Evolutionary conservation across 2,113 vertebrate genomes (phyloP), one percentile per base, ranked within the genome.

Genomic region (Tautogolabrus adspersus): DNA sequence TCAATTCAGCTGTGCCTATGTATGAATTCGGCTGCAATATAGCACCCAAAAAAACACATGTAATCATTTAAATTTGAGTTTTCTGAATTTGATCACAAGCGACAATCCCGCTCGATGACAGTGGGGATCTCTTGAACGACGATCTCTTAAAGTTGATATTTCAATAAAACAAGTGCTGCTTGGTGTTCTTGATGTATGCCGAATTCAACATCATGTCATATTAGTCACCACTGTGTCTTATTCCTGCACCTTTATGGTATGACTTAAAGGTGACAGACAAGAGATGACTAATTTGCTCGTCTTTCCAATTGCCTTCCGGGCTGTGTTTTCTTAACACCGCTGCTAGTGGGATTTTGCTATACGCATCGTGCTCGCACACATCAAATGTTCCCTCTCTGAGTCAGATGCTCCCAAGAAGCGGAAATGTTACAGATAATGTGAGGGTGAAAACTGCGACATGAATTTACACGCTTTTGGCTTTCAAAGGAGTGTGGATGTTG

Each of bases 341-440:
- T 57, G 70, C 15, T 57, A 47, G 38, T 75, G 79, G 30, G 62
- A 42, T 52, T 73, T 56, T 60, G 62, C 79, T 18, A 81, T 16
- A 46, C 30, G 77, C 80, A 64, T 58, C 72, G 21, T 66, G 72
- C 82, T n/a, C 22, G 57, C 56, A 65, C 58, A 85, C 89, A 72
- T 80, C 38, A 69, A 51, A 66, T 81, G 3, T 34, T 63, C 4
- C 18, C 16, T 42, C 61, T 72, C 1, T 58, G 67, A 75, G 55
- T 70, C 62, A 22, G 59, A 64, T 30, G 66, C 59, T 62, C 61
- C 54, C 3, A 38, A 23, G 56, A 34, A 72, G 74, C 57, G 52
- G 71, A 40, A 52, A 16, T 40, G 63, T 58, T 64, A 11, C 56
- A 57, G 66, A 79, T 60, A 51, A 70, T 49, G 8, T 40, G 10